Evolutionary conservation across 2,797 vertebrate genomes (phyloP).

Genomic region (Leucoraja ocellata): DNA sequence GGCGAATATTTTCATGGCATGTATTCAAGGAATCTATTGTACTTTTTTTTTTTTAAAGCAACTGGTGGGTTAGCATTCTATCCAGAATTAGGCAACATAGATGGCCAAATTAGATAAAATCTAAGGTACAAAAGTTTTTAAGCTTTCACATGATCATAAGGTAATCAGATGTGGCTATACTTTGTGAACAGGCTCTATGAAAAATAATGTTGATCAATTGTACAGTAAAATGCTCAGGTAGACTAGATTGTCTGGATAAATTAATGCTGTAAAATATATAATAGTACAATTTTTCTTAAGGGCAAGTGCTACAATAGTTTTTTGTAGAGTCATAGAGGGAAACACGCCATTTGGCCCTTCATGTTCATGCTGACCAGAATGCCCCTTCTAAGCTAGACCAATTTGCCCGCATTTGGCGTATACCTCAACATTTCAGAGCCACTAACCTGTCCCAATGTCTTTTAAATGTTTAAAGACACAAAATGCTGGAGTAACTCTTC

Average conservation of each 20-base stretch:
- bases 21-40: neutral
- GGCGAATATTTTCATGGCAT: neutral
- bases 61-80: neutral
- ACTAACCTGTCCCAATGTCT: too few relatives aligned
- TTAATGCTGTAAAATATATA: neutral
- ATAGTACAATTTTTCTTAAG: constrained; percentile 6
- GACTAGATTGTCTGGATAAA: constrained; percentile 6
- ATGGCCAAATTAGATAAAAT: neutral
- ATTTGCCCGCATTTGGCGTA: too few relatives aligned
- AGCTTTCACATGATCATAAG: neutral
- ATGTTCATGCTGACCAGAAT: too few relatives aligned
- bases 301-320: neutral
- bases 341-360: too few relatives aligned
- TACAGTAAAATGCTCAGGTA: neutral
- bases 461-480: too few relatives aligned
- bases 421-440: too few relatives aligned
- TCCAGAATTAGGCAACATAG: neutral
- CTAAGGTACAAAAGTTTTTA: neutral
- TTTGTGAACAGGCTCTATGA: neutral
- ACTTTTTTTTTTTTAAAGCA: too few relatives aligned
- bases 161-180: neutral
- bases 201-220: neutral
- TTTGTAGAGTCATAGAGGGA: too few relatives aligned
- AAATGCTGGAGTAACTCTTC: too few relatives aligned
- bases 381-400: too few relatives aligned